Evolutionary conservation across 2,797 vertebrate genomes (phyloP).

Genomic region (Danio aesculapii): DNA sequence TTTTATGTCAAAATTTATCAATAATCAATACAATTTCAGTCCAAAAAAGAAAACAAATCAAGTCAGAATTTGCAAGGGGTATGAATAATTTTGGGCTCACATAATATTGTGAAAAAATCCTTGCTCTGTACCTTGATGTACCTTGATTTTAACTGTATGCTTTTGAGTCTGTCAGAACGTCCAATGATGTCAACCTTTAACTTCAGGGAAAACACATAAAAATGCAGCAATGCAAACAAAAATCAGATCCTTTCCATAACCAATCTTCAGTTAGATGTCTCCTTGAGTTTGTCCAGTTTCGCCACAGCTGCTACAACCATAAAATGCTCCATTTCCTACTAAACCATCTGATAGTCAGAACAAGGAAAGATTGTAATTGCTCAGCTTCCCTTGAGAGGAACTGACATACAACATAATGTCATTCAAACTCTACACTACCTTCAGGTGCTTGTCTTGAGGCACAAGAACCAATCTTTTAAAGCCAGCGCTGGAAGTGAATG

Average conservation of each 20-base stretch:
- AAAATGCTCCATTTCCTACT: slow-evolving; percentile 30
- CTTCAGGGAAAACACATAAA: neutral
- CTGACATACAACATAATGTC: slow-evolving; percentile 20
- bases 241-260: neutral
- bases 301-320: slow-evolving; percentile 38
- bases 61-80: no score
- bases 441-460: slow-evolving; percentile 2
- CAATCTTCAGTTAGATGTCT: neutral
- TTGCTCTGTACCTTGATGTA: neutral
- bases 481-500: no score
- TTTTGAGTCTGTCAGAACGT: neutral
- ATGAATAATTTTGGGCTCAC: no score
- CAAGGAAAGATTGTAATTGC: slow-evolving; percentile 24
- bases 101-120: no score
- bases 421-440: slow-evolving; percentile 4
- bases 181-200: neutral
- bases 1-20: no score
- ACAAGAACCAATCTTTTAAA: neutral
- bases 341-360: slow-evolving; percentile 17
- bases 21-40: no score
- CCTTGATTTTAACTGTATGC: neutral
- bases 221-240: neutral
- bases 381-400: slow-evolving; percentile 20
- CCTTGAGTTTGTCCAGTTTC: neutral
- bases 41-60: no score